Evolutionary conservation across 2,113 vertebrate genomes (phyloP).

Genomic region (Xenopus laevis): DNA sequence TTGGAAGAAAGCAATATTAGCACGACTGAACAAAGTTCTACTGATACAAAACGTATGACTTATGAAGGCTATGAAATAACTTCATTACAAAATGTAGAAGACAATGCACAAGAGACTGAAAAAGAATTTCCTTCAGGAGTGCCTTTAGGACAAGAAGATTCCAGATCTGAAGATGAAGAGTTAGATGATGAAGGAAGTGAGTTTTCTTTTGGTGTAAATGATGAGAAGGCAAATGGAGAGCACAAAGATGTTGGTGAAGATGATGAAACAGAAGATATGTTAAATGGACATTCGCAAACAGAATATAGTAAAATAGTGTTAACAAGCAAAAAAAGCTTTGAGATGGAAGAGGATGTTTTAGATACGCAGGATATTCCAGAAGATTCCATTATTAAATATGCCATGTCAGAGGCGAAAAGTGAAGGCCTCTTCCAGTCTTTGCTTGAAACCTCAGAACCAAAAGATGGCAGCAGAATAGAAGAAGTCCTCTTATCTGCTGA

Average conservation of each 20-base stretch:
- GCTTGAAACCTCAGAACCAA: slow-evolving; percentile 11
- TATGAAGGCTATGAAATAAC: not conserved
- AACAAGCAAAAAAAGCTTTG: slow-evolving; percentile 6
- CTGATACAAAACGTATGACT: not conserved
- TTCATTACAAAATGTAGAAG: not conserved
- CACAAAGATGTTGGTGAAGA: not conserved
- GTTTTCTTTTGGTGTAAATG: slow-evolving; percentile 5
- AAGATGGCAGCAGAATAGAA: not conserved
- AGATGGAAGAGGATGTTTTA: slow-evolving; percentile 10
- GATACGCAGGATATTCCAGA: not conserved
- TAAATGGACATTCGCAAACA: slow-evolving; percentile 24
- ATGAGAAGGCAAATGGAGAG: slow-evolving; percentile 19
- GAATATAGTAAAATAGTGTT: not conserved
- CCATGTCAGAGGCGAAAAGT: slow-evolving; percentile 10
- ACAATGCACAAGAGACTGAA: too few species aligned
- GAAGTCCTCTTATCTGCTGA: not conserved
- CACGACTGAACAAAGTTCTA: not conserved
- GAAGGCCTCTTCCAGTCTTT: slow-evolving; percentile 32
- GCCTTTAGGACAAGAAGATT: not conserved
- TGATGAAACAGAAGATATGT: not conserved
- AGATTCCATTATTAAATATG: slow-evolving; percentile 21
- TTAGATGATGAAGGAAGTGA: not conserved
- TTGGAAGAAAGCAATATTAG: not conserved
- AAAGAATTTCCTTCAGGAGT: not conserved
- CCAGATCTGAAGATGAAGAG: slow-evolving; percentile 1